These are phyloP conservation scores for Papilio glaucus DNA, from an alignment of 1,140 invertebrate genomes.

Conservation along the genomic window DNA sequence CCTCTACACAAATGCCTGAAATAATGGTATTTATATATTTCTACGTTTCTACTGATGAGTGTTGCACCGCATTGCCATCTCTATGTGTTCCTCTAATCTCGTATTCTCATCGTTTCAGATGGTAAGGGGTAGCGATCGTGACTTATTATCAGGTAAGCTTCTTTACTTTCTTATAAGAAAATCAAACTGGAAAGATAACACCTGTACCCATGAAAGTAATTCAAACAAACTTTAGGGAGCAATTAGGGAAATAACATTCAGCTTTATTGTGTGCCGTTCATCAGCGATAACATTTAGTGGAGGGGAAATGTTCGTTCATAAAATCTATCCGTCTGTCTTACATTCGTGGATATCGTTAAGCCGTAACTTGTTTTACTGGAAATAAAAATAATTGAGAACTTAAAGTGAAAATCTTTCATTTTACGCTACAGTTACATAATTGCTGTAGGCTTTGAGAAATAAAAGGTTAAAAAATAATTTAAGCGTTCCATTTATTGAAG, in stretches of 20 bases:
- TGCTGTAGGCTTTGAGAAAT: constrained; percentile 7
- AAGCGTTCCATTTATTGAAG: neutral
- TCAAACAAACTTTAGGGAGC: constrained; percentile 25
- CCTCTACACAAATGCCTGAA: no score
- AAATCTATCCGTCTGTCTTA: constrained; percentile 2
- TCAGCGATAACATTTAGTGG: constrained; percentile 28
- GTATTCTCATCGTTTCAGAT: no score
- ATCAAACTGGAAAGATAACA: neutral
- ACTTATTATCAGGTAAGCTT: no score
- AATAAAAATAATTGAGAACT: constrained; percentile 27
- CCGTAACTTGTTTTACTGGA: constrained; percentile 5
- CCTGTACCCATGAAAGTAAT: no score
- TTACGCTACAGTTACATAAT: neutral
- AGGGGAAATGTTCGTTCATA: constrained; percentile 25
- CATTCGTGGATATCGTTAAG: neutral
- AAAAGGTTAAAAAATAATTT: constrained; percentile 11
- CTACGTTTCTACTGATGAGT: no score
- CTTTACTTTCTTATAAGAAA: neutral
- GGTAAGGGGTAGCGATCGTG: no score
- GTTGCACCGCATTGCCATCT: no score
- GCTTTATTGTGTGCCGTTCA: constrained; percentile 39
- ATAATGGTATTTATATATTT: no score
- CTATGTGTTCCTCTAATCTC: no score
- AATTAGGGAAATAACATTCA: constrained; percentile 39
- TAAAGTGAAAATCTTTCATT: neutral